Conservation (phyloP, 2,888 invertebrate genomes). For the Rhagonycha lutea region DNA sequence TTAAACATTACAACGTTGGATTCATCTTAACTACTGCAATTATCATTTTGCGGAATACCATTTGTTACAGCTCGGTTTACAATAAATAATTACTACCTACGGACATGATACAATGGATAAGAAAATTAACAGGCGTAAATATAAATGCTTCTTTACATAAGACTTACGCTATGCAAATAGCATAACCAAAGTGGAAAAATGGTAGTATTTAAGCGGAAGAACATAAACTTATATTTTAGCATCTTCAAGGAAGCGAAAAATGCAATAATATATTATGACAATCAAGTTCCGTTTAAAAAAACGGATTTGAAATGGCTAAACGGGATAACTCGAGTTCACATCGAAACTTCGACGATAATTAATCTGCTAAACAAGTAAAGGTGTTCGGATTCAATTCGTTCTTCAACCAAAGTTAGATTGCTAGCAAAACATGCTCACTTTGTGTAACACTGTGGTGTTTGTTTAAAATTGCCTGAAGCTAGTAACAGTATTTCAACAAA, state of each 20-base stretch:
- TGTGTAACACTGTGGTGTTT: not conserved
- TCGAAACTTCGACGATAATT: not conserved
- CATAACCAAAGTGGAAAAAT: not conserved
- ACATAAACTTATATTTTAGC: not conserved
- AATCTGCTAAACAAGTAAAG: not conserved
- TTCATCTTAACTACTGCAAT: no score
- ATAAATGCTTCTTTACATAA: not conserved
- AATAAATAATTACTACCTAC: not conserved
- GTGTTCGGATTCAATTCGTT: not conserved
- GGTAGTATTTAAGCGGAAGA: not conserved
- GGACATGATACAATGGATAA: not conserved
- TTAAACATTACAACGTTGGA: no score
- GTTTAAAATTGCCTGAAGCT: not conserved
- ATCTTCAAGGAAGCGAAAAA: not conserved
- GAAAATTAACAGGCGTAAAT: not conserved
- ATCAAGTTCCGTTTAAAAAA: not conserved
- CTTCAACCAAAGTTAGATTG: not conserved
- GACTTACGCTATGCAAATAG: not conserved
- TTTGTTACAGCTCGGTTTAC: not conserved
- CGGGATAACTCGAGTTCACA: not conserved
- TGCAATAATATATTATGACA: not conserved
- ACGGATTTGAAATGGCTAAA: not conserved
- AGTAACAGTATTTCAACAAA: not conserved
- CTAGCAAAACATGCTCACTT: not conserved
- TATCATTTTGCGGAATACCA: no score